Conservation (phyloP, 2,888 invertebrate genomes). For the Homarus gammarus region DNA sequence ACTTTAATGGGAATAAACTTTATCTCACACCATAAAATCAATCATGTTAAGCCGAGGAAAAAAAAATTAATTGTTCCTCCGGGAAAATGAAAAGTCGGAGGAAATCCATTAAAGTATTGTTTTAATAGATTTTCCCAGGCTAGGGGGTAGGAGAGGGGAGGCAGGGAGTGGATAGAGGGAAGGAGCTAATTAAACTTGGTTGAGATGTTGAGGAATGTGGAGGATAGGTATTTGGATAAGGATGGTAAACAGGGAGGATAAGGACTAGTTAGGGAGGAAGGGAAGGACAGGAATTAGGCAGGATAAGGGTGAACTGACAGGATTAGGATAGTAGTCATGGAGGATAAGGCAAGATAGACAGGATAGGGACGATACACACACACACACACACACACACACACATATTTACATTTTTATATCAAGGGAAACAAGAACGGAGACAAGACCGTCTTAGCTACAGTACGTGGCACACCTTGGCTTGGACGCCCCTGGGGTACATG, state of each 20-base stretch:
- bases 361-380: too few species aligned
- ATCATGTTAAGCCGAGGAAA: conserved; percentile 56
- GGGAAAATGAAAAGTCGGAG: conserved; percentile 33
- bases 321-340: too few species aligned
- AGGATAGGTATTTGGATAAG: too few species aligned
- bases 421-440: too few species aligned
- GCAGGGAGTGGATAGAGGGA: conserved; percentile 39
- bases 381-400: too few species aligned
- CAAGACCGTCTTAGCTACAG: too few species aligned
- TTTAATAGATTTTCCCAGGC: conserved; percentile 42
- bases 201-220: neutral
- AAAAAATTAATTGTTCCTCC: conserved; percentile 50
- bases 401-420: too few species aligned
- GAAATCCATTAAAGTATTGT: conserved; percentile 58
- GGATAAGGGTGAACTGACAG: conserved; percentile 24
- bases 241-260: too few species aligned
- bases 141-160: neutral
- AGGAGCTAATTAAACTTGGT: conserved; percentile 27
- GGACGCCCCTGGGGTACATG: too few species aligned
- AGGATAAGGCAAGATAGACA: too few species aligned
- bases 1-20: conserved; percentile 45
- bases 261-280: too few species aligned
- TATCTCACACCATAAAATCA: conserved; percentile 35
- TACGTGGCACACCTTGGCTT: too few species aligned
- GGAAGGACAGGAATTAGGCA: neutral